These are phyloP conservation scores for Lamprotornis superbus DNA, from an alignment of 2,113 vertebrate genomes.

Conservation along the genomic window DNA sequence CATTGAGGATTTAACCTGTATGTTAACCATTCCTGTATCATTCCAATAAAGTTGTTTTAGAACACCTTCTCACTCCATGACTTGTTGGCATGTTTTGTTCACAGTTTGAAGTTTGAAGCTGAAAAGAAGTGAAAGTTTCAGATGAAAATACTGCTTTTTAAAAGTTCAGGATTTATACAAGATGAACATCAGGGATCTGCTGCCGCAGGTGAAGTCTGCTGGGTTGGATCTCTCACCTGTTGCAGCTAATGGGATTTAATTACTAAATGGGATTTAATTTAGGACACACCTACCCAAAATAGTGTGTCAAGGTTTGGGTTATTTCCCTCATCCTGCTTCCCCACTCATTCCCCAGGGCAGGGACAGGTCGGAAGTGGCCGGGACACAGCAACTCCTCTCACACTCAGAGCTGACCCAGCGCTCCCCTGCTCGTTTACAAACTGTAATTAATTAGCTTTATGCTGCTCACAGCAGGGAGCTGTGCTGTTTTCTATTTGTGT, in stretches of 20 bases:
- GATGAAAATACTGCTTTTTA: not conserved
- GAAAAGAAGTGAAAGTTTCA: not conserved
- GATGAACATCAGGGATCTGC: not conserved
- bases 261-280: not conserved
- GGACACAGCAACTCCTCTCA: not conserved
- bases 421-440: not conserved
- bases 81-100: not conserved
- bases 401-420: not conserved
- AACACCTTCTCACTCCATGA: conserved; percentile 22
- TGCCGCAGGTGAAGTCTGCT: fast-evolving
- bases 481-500: not conserved
- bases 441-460: not conserved
- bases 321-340: not conserved
- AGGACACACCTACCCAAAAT: not conserved
- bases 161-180: not conserved
- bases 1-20: not conserved
- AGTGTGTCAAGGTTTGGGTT: not conserved
- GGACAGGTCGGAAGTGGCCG: fast-evolving
- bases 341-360: not conserved
- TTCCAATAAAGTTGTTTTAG: conserved; percentile 57
- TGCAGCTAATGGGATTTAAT: not conserved
- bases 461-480: not conserved
- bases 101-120: not conserved
- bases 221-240: not conserved
- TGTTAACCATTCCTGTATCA: conserved; percentile 45